phyloP scores from a whole-genome alignment of 2,797 vertebrate species.

The Molossus alvarezi region DNA sequence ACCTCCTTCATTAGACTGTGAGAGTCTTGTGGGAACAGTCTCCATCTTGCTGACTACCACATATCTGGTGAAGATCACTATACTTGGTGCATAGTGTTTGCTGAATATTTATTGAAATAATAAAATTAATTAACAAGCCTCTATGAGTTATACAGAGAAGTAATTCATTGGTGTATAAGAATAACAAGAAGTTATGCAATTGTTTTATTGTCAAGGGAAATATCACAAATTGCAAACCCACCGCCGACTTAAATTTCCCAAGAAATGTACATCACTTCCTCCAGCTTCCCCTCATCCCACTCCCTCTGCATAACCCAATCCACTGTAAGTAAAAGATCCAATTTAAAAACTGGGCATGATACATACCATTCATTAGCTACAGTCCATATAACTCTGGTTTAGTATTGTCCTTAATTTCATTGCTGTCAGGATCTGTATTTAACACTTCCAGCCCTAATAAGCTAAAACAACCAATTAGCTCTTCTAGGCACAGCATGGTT shows the following conservation, averaged over 20 bases:
- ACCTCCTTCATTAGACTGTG: not conserved
- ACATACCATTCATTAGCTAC: constrained; percentile 71
- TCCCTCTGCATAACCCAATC: not conserved
- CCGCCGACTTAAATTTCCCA: not conserved
- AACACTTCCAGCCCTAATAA: constrained; percentile 78
- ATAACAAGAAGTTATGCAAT: constrained; percentile 15
- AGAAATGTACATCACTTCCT: not conserved
- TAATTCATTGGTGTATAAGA: not conserved
- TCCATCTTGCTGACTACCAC: not conserved
- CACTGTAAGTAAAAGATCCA: constrained; percentile 49
- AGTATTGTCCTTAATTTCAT: constrained; percentile 69
- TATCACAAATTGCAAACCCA: not conserved
- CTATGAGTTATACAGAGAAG: not conserved
- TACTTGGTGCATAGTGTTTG: not conserved
- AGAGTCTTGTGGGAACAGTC: not conserved
- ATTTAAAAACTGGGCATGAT: constrained; percentile 60
- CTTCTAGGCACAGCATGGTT: constrained; percentile 58
- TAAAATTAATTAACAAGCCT: not conserved
- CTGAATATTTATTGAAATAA: not conserved
- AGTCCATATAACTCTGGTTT: constrained; percentile 70
- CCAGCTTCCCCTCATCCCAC: not conserved
- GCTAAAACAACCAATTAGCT: constrained; percentile 78
- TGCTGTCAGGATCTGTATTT: constrained; percentile 76
- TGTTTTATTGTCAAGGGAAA: not conserved
- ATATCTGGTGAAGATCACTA: not conserved